Evolutionary conservation across 2,797 vertebrate species (phyloP).

Genomic region (Emys orbicularis): DNA sequence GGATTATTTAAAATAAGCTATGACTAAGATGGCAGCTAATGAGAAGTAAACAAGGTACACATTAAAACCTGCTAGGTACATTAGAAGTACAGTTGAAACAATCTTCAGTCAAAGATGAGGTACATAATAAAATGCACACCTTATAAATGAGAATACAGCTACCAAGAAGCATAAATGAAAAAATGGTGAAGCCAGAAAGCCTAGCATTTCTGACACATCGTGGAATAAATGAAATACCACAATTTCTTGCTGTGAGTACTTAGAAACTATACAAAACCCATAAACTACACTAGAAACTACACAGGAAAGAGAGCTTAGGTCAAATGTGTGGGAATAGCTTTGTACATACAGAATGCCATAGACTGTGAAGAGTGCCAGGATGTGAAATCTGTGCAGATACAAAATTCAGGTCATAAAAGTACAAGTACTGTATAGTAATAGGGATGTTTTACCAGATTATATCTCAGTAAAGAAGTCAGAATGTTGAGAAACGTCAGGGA

Average conservation of each 20-base stretch:
- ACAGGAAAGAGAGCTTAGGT: neutral
- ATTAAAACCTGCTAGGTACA: neutral
- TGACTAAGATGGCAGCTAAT: neutral
- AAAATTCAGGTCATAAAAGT: neutral
- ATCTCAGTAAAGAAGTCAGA: neutral
- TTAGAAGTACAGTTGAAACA: neutral
- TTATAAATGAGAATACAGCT: neutral
- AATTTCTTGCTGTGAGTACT: neutral
- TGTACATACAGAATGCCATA: neutral
- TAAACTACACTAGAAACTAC: neutral
- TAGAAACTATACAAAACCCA: neutral
- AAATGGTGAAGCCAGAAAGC: neutral
- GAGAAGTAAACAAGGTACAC: neutral
- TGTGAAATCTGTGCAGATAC: rapidly evolving
- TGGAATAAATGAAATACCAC: neutral
- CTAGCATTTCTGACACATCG: neutral
- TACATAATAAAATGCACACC: neutral
- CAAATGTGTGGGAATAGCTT: neutral
- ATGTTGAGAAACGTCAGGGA: neutral
- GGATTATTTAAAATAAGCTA: neutral
- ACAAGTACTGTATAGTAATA: neutral
- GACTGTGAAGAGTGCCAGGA: neutral
- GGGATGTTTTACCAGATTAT: neutral
- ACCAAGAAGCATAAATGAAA: neutral
- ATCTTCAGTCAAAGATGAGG: neutral